Evolutionary conservation across 2,113 vertebrate species (phyloP).

Genomic region (cat (Felis catus)): DNA sequence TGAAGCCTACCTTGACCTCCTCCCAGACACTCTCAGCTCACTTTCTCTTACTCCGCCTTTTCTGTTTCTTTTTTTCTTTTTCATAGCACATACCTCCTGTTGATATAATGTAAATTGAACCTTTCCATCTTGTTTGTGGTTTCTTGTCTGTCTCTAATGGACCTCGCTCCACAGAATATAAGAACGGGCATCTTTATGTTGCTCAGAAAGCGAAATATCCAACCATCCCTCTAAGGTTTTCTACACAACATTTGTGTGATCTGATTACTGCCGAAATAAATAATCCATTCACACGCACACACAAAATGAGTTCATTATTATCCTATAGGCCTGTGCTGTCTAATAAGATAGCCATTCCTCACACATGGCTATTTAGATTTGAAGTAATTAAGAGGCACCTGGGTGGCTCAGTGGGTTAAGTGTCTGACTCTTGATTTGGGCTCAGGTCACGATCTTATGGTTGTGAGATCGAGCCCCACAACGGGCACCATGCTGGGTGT

Average conservation of each 20-base stretch:
- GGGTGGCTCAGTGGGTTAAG: no score
- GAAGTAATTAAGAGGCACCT: neutral
- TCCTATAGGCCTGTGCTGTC: neutral
- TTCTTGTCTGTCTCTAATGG: neutral
- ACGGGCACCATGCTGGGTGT: no score
- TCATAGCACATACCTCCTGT: neutral
- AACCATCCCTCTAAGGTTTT: neutral
- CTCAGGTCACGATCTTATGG: no score
- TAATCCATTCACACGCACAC: neutral
- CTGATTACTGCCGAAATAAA: neutral
- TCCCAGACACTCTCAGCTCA: neutral
- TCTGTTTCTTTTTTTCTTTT: neutral
- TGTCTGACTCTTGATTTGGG: no score
- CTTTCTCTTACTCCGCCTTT: neutral
- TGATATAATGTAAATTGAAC: neutral
- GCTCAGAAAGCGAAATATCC: neutral
- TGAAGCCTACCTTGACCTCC: neutral
- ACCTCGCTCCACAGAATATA: neutral
- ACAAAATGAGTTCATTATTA: neutral
- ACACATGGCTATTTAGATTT: neutral
- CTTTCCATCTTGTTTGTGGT: neutral
- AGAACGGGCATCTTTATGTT: neutral
- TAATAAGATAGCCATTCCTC: neutral
- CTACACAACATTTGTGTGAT: neutral
- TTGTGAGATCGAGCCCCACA: no score